Evolutionary conservation across 2,888 invertebrate species (phyloP), one percentile per base, ranked within the genome.

Genomic region (Andrena dorsata): DNA sequence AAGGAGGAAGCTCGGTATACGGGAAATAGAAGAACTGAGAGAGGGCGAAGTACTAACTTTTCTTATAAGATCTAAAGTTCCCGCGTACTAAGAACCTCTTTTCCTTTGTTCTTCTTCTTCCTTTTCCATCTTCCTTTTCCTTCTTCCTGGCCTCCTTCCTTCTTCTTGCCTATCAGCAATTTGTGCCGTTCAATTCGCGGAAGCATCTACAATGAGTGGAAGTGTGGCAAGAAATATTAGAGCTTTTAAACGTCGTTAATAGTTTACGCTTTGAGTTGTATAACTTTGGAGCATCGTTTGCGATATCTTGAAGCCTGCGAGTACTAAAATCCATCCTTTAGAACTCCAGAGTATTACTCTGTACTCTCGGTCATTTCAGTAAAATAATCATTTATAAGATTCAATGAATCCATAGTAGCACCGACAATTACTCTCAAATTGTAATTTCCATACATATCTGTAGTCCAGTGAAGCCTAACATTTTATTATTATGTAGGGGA

Each of bases 31-130:
- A 90, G 90, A 90, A 89, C 80, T 77, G 86, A 85, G 86, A 82
- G 86, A 85, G 87, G 73, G 84, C 85, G 87, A 86, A 88, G 87
- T 88, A 88, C 89, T 92, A 93, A 93, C 93, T 93, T 93, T 92
- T 92, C 91, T 92, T 92, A 92, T 92, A 90, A 93, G 92, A 92
- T 90, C 90, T 90, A 91, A 91, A 92, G 90, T 92, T 93, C 92
- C 88, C 90, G 90, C 90, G 92, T 90, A 90, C 90, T 90, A 90
- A 91, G 90, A 90, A 84, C 85, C 88, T 49, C 66, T 64, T 63
- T 88, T 30, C 56, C 61, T 72, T 47, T 51, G 4, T 47, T 76
- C 64, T 23, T 53, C 60, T 26, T 49, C 61, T 30, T 41, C 26
- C 69, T 47, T 32, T 23, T 28, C 41, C 35, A 32, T 49, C 61